Conservation (phyloP, 2,113 vertebrate genomes). For the Spizaetus ornatus region DNA sequence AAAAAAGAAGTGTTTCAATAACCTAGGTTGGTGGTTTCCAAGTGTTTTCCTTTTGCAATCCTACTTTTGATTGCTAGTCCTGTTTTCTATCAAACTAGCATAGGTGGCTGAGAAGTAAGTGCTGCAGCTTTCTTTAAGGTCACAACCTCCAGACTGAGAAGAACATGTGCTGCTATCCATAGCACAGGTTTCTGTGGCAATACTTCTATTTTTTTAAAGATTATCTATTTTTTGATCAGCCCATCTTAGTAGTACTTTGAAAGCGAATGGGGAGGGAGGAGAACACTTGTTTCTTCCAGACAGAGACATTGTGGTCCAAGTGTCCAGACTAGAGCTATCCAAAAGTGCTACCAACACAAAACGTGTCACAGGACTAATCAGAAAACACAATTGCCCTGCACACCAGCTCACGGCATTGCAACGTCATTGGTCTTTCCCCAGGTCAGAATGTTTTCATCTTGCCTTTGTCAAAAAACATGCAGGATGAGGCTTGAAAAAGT, state of each 20-base stretch:
- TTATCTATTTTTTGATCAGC: background rate
- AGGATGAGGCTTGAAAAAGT: background rate
- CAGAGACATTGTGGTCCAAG: background rate
- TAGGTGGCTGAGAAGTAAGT: background rate
- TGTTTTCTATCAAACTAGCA: background rate
- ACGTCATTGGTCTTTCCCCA: background rate
- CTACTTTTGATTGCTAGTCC: background rate
- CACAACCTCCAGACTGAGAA: background rate
- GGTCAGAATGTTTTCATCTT: background rate
- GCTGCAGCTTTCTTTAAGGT: background rate
- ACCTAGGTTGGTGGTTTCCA: background rate
- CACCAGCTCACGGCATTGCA: background rate
- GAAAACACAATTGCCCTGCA: background rate
- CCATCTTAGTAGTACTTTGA: background rate
- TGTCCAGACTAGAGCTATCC: background rate
- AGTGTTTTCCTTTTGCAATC: background rate
- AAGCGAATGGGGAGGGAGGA: background rate
- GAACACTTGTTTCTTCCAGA: background rate
- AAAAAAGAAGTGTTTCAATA: background rate
- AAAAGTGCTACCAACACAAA: background rate
- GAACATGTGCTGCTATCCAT: background rate
- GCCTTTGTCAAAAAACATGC: background rate
- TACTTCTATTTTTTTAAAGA: background rate
- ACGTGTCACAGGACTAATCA: background rate
- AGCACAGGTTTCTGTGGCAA: background rate